Evolutionary conservation across 1,140 invertebrate species (phyloP).

Genomic region (Carposina sasakii): DNA sequence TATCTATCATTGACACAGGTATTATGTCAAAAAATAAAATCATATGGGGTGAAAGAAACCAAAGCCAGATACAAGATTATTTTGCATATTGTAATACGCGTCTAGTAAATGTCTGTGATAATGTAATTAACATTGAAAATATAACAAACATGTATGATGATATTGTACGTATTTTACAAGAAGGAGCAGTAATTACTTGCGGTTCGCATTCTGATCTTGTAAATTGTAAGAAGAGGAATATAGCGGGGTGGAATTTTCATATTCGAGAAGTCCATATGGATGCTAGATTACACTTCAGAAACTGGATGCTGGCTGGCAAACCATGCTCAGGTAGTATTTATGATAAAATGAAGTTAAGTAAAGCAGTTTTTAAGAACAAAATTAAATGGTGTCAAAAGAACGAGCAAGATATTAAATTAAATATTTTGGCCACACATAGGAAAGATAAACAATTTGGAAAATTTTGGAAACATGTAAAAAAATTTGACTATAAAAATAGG

Average conservation of each 20-base stretch:
- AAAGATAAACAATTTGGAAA: background rate
- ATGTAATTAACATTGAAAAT: too few relatives aligned
- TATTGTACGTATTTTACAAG: too few relatives aligned
- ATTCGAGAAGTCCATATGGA: too few relatives aligned
- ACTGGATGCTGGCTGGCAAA: background rate
- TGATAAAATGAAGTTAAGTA: background rate
- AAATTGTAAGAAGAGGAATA: too few relatives aligned
- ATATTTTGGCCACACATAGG: background rate
- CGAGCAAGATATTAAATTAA: slow-evolving; percentile 7
- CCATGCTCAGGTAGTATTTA: background rate
- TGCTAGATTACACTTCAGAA: too few relatives aligned
- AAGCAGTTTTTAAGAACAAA: background rate
- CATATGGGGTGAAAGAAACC: background rate
- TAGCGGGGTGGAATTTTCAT: too few relatives aligned
- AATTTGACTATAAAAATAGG: background rate
- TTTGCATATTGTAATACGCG: background rate
- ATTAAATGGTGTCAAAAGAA: slow-evolving; percentile 2
- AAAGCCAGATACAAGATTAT: background rate
- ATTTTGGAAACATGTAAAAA: slow-evolving; percentile 10
- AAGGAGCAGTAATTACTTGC: too few relatives aligned
- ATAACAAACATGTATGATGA: too few relatives aligned
- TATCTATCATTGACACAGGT: too few relatives aligned
- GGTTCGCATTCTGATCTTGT: too few relatives aligned
- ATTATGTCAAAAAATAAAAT: too few relatives aligned
- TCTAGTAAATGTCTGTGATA: background rate